These are phyloP conservation scores for Zhuqinia jingwanae DNA, from an alignment of 2,888 invertebrate species.

Conservation along the genomic window DNA sequence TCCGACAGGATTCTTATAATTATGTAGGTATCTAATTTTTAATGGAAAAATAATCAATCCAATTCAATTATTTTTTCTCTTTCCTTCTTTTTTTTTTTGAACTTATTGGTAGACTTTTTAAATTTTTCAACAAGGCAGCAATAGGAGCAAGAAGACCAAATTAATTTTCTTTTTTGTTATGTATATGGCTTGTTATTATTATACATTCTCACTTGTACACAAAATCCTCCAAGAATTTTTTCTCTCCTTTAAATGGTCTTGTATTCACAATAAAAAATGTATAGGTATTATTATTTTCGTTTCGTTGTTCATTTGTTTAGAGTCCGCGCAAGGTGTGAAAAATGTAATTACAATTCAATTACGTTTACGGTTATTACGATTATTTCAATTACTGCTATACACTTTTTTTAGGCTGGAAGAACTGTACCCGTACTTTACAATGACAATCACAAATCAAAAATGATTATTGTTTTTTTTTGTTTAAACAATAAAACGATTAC, in stretches of 20 bases:
- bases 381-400: no score
- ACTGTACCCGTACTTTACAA: constrained; percentile 37
- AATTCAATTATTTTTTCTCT: neutral
- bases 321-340: neutral
- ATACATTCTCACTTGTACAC: no score
- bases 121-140: neutral
- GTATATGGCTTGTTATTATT: no score
- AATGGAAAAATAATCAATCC: neutral
- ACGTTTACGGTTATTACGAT: no score
- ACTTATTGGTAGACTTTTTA: neutral
- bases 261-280: no score
- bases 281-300: neutral
- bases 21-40: neutral
- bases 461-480: no score
- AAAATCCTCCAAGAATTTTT: no score
- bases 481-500: neutral
- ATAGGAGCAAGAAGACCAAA: neutral
- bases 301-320: neutral
- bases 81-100: neutral
- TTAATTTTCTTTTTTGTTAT: neutral
- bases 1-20: neutral
- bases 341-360: no score
- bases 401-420: no score
- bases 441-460: neutral
- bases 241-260: no score